phyloP scores from a whole-genome alignment of 2,888 invertebrate genomes.

The Isoperla grammatica region DNA sequence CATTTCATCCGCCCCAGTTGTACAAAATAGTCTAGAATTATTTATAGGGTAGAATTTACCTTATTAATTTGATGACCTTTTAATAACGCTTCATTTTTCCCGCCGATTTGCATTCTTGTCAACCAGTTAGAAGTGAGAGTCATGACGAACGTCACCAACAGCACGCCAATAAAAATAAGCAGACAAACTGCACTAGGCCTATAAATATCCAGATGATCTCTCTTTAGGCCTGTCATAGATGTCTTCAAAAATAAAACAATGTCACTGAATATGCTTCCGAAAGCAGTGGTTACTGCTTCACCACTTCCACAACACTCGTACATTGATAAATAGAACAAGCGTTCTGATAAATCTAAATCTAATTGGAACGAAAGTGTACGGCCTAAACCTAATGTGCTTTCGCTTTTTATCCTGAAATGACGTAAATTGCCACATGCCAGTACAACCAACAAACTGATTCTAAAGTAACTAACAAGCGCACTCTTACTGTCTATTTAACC shows the following conservation, averaged over 20 bases:
- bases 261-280: slow-evolving; percentile 15
- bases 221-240: background rate
- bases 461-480: slow-evolving; percentile 1
- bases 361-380: slow-evolving; percentile 9
- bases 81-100: slow-evolving; percentile 9
- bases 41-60: no score
- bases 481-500: slow-evolving; percentile 4
- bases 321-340: slow-evolving; percentile 18
- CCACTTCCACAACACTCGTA: slow-evolving; percentile 28
- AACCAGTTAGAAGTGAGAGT: slow-evolving; percentile 4
- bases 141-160: slow-evolving; percentile 8
- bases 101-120: background rate
- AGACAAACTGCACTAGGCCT: slow-evolving; percentile 9
- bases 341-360: no score
- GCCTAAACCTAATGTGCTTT: background rate
- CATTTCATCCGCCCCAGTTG: no score
- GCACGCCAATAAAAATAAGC: slow-evolving; percentile 9
- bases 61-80: no score
- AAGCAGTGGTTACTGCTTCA: slow-evolving; percentile 18
- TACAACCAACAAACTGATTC: slow-evolving; percentile 2
- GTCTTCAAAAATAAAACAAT: background rate
- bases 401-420: slow-evolving; percentile 5
- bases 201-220: slow-evolving; percentile 6
- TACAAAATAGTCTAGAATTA: no score
- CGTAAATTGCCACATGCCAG: slow-evolving; percentile 8